phyloP scores from a whole-genome alignment of 2,113 vertebrate species.

The Marmota flaviventris region DNA sequence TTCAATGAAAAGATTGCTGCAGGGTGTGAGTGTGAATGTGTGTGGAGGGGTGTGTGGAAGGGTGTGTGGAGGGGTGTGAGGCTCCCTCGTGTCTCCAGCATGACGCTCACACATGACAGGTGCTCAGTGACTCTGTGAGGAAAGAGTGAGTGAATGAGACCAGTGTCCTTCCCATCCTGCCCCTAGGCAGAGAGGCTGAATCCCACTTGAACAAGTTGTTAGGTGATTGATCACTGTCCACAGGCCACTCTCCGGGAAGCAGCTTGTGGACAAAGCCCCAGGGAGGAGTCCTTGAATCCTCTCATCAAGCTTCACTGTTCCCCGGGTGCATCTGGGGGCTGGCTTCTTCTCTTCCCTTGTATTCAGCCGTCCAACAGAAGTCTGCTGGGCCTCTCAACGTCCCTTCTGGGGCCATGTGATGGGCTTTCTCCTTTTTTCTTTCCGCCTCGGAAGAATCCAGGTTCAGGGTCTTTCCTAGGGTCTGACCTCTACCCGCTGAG shows the following conservation, averaged over 20 bases:
- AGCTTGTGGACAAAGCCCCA: neutral
- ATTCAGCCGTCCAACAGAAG: neutral
- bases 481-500: neutral
- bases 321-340: neutral
- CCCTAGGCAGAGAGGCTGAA: neutral
- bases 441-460: neutral
- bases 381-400: neutral
- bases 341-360: neutral
- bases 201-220: slow-evolving; percentile 14
- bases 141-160: slow-evolving; percentile 35
- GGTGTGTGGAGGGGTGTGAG: neutral
- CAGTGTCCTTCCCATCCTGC: neutral
- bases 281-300: neutral
- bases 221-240: slow-evolving; percentile 70
- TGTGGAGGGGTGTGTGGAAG: neutral
- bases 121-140: neutral
- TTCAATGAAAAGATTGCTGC: neutral
- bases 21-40: neutral
- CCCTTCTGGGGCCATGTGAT: neutral
- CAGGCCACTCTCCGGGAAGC: neutral
- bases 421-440: neutral
- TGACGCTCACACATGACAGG: neutral
- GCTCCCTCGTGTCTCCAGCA: no score
- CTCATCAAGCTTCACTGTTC: neutral
- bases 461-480: slow-evolving; percentile 13